Percentiles rank a stretch among this genome's conserved stretches.
Conservation (phyloP, 2,797 vertebrate species). For the Morelia viridis region DNA sequence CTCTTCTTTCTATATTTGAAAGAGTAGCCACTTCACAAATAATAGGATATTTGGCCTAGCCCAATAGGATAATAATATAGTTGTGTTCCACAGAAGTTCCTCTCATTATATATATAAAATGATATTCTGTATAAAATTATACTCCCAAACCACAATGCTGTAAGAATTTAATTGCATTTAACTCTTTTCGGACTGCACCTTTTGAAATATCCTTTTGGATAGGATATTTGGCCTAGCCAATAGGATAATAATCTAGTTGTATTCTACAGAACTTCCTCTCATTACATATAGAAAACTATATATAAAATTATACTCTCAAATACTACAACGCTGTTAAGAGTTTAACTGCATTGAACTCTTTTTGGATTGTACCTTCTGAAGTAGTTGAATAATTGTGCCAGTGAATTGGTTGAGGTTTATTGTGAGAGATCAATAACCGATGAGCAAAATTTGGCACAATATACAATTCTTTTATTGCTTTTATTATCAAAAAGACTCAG, state of each 20-base stretch:
- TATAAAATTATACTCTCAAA: not conserved
- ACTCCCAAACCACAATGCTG: not conserved
- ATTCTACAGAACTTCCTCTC: not conserved
- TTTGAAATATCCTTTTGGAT: not conserved
- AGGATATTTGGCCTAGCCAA: not conserved
- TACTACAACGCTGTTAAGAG: not conserved
- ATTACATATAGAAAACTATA: not conserved
- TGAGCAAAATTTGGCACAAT: not conserved
- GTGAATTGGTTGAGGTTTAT: not conserved
- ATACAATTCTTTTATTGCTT: not conserved
- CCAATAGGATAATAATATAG: not conserved
- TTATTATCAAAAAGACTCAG: not conserved
- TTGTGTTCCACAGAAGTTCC: not conserved
- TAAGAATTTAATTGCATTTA: not conserved
- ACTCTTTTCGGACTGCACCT: not conserved
- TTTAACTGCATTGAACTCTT: not conserved
- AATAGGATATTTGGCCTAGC: not conserved
- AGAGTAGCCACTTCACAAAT: not conserved
- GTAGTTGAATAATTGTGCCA: not conserved
- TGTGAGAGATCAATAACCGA: not conserved
- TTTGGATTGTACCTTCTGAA: not conserved
- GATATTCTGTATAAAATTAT: not conserved
- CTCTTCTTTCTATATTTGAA: not conserved
- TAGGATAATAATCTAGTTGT: not conserved
- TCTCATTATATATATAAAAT: not conserved